Evolutionary conservation across 2,888 invertebrate species (phyloP), one percentile per base, ranked within the genome.

Genomic region (Apeira syringaria): DNA sequence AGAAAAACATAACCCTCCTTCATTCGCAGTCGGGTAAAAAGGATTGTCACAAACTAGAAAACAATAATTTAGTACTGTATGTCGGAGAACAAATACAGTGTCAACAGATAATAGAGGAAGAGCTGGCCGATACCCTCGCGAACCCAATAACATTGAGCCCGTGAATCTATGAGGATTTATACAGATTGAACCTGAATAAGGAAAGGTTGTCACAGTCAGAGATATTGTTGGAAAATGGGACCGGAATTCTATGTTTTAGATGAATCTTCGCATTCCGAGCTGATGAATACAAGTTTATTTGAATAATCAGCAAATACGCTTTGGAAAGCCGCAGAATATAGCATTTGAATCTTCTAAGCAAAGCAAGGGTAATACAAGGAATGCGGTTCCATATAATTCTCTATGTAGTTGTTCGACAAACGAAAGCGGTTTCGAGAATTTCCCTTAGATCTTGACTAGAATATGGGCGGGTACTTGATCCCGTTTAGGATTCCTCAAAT

Each of bases 51-150:
- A 67, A 68, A 69, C 59, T 53, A 59, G 61, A 59, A 57, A 61
- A 67, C 60, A 69, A 73, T 78, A 76, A 77, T 76, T 75, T 72
- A 66, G 68, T 66, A 50, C 56, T 62, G 64, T 68, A 63, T 68
- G 62, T 65, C 53, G 51, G 61, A 59, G 68, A 72, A 74, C 72
- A 76, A 78, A 78, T 72, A 70, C 70, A 71, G 71, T 75, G 74
- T 72, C 70, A 72, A 73, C 71, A 69, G 71, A 76, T 76, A 81
- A 78, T 78, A 79, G 74, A 73, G 63, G 72, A 60, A 60, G 66
- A 65, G 62, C 58, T 65, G 55, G 68, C 66, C 67, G 54, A 64
- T 65, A 64, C 68, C 69, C 66, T 61, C 59, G 61, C 63, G 59
- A 61, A 69, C 67, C 70, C 72, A 74, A 77, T 76, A 77, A 68